phyloP scores from a whole-genome alignment of 2,797 vertebrate species.

The Hippopotamyrus pictus region DNA sequence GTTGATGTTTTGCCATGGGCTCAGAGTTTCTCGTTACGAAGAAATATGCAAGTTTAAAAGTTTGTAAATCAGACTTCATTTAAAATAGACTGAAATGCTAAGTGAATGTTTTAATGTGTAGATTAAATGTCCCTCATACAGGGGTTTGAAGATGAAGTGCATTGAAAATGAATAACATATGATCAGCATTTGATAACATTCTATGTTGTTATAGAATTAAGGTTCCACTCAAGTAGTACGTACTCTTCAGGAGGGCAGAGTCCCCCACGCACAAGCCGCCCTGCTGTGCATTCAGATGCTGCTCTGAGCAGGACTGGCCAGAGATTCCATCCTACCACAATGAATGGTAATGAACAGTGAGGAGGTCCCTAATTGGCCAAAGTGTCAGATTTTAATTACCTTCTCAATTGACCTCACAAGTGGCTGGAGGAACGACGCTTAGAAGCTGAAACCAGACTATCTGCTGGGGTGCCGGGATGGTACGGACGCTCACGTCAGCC shows the following conservation, averaged over 20 bases:
- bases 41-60: not conserved
- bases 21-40: not conserved
- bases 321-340: slow-evolving; percentile 21
- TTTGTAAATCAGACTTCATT: not conserved
- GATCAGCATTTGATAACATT: not conserved
- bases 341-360: slow-evolving; percentile 31
- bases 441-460: not conserved
- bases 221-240: not conserved
- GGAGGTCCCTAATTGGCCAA: slow-evolving; percentile 41
- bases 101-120: not conserved
- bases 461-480: not conserved
- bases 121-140: not conserved
- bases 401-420: slow-evolving; percentile 31
- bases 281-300: not conserved
- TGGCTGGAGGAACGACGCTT: slow-evolving; percentile 21
- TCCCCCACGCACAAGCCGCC: not conserved
- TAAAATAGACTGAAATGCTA: not conserved
- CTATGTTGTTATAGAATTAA: not conserved
- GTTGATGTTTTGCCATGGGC: not conserved
- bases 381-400: slow-evolving; percentile 38
- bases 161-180: not conserved
- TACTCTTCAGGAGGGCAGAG: not conserved
- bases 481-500: not conserved
- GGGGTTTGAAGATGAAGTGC: not conserved
- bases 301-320: not conserved